Base-by-base conservation (phyloP, 1,140 invertebrate genomes). In the Polypedilum vanderplanki region DNA sequence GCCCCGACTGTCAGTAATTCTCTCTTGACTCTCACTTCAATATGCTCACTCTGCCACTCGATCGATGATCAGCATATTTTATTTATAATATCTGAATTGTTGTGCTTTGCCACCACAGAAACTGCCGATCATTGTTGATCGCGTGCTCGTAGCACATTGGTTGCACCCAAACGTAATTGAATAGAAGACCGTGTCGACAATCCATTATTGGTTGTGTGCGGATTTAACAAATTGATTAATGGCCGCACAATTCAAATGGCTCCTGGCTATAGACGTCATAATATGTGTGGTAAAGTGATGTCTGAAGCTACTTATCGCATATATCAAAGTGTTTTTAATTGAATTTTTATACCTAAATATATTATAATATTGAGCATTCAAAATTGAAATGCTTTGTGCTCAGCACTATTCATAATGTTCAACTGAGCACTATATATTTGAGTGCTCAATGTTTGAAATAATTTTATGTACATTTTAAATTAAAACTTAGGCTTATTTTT, bases 211-310 rank as follows among this genome's bases (percentile, higher is more conserved):
- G 3, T n/a, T 57, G n/a, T 57, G n/a, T 57, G 46, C 46, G 46
- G 46, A 57, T 57, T 57, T 57, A 57, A 57, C n/a, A n/a, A 57
- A 57, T 57, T 57, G 46, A 57, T 57, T 57, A 57, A 57, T 57
- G 46, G n/a, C 46, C 46, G n/a, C 46, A 33, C 24, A 33, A 33
- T 57, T 15, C n/a, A 15, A 57, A 57, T 12, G n/a, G 46, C 46
- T 57, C n/a, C 46, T 57, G 46, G 46, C 46, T 57, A 57, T 57
- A n/a, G n/a, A 57, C 46, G 46, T 33, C 24, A 33, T 33, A 5
- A 33, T 33, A 33, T 33, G 1, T 33, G 5, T 33, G 2, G 24
- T 33, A 3, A 5, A 33, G 24, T 33, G 24, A 33, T 33, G 24
- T 33, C 24, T 33, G 24, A 33, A 33, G 24, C 24, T 33, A 33